Base-by-base conservation (phyloP, 2,888 invertebrate species). In the Bellardia pandia region DNA sequence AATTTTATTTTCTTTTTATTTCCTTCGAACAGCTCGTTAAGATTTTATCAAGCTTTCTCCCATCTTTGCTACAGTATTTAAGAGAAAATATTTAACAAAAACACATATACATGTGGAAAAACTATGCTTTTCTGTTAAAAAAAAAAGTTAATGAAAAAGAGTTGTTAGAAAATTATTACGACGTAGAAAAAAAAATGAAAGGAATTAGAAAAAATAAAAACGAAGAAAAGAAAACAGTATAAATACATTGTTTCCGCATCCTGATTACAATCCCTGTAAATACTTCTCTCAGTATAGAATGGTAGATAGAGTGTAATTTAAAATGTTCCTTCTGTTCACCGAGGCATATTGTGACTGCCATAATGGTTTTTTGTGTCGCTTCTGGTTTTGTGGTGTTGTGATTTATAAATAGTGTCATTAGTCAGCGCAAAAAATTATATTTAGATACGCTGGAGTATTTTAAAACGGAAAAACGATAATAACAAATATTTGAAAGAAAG, bases 191-290 rank as follows among this genome's bases (percentile, higher is more conserved):
- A 30, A 45, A 45, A 40, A 42, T 23, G 14, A 45, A 30, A 51
- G 51, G n/a, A 69, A 69, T 48, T 51, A 78, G 68, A 69, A 76
- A 74, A 68, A 68, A 23, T 68, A 23, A 60, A 48, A 78, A n/a
- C 23, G 14, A 33, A 11, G 42, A 14, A 16, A 60, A 40, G 71
- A 51, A 76, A 68, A 9, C 48, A 72, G 23, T 51, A 81, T 60
- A 66, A 82, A 82, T 62, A 78, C 60, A 62, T 56, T 82, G 77
- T 75, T 82, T 86, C 86, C 78, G 86, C 81, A 74, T 78, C 58
- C 82, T 78, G 86, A 78, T 68, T 82, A 78, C 86, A 86, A 82
- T 82, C 82, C 72, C 58, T 66, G 30, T 37, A 68, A 74, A 74
- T 56, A 23, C 51, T 77, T 68, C 37, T 74, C 37, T 48, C 58